Conservation (phyloP, 2,888 invertebrate species). For the Platycheirus albimanus region DNA sequence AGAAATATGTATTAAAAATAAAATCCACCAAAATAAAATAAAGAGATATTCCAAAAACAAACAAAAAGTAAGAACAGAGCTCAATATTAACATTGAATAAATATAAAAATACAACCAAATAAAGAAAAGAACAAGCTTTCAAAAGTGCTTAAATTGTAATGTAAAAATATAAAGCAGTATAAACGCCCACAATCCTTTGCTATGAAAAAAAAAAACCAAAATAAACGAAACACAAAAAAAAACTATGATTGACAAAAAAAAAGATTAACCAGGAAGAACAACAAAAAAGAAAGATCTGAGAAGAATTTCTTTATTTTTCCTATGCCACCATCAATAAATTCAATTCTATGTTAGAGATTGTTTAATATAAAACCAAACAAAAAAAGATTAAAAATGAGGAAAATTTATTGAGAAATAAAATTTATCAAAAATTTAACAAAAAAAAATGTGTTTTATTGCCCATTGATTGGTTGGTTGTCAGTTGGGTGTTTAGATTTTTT, state of each 20-base stretch:
- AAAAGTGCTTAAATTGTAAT: slow-evolving; percentile 55
- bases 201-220: slow-evolving; percentile 26
- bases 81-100: slow-evolving; percentile 44
- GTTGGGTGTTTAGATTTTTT: slow-evolving; percentile 52
- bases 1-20: slow-evolving; percentile 35
- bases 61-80: slow-evolving; percentile 43
- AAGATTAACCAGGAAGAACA: slow-evolving; percentile 29
- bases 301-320: slow-evolving; percentile 72
- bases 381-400: slow-evolving; percentile 63
- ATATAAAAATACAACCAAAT: slow-evolving; percentile 26
- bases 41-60: slow-evolving; percentile 55
- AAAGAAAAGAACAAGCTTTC: slow-evolving; percentile 49
- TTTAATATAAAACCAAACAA: slow-evolving; percentile 61
- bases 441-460: slow-evolving; percentile 59
- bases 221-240: slow-evolving; percentile 21
- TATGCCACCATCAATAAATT: slow-evolving; percentile 70
- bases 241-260: slow-evolving; percentile 36
- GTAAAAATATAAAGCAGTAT: slow-evolving; percentile 43
- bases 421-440: slow-evolving; percentile 72
- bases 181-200: slow-evolving; percentile 61
- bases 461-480: slow-evolving; percentile 13
- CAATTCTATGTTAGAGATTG: slow-evolving; percentile 74
- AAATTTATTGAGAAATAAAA: slow-evolving; percentile 73
- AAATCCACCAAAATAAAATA: slow-evolving; percentile 52
- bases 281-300: slow-evolving; percentile 32